Base-by-base conservation (phyloP, 1,140 invertebrate genomes). In the Bicyclus anynana region DNA sequence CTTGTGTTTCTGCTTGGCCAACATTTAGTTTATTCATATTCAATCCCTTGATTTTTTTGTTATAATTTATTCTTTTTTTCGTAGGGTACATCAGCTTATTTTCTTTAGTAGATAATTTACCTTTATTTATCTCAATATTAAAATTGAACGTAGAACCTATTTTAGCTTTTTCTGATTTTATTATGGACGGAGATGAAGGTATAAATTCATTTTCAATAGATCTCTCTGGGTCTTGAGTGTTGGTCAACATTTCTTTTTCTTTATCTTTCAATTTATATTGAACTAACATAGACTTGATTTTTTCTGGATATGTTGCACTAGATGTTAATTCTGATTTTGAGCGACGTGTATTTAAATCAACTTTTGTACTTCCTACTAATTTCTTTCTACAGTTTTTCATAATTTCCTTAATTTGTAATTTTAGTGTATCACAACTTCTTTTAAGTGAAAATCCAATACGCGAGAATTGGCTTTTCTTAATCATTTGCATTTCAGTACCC, bases 101-200 rank as follows among this genome's bases (percentile, higher is more conserved):
- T 12, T 17, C 14, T 46, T 21, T n/a, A 35, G 46, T 38, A 47
- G 35, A 7, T 9, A 21, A 29, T n/a, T 16, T 7, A 16, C 59
- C 51, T 65, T 76, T 70, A 59, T 50, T 63, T 61, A 77, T 72
- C 33, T 72, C 63, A 26, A 73, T 47, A 54, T 69, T 48, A 44
- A 73, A 76, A 59, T 59, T 71, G 26, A 73, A 71, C 33, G 13
- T 69, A 33, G 73, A 76, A 27, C 70, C 66, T 37, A 70, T 52
- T 48, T 21, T 67, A 18, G 59, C 54, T 62, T 67, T 58, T 40
- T 48, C 49, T 6, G 52, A 47, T 33, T 55, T 65, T 27, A 18
- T 38, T 5, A 44, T 13, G 4, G 40, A 58, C 16, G 6, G 23
- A 4, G 48, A 27, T 26, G 5, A 52, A 10, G 14, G 26, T 52